These are phyloP conservation scores for Zonitis immaculata DNA, from an alignment of 2,888 invertebrate genomes.

Conservation along the genomic window DNA sequence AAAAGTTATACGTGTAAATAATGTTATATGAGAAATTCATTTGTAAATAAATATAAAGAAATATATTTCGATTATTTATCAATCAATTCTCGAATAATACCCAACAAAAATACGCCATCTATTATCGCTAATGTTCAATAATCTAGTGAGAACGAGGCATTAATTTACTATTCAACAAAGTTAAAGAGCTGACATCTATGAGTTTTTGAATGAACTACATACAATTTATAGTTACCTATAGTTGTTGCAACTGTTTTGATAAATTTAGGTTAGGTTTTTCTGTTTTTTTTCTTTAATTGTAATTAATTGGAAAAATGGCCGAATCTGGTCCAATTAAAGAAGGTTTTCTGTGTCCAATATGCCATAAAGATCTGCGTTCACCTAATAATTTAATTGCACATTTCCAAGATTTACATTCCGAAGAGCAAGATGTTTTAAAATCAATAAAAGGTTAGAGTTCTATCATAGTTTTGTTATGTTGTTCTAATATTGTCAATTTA, in stretches of 20 bases:
- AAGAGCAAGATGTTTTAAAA: constrained; percentile 78
- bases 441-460: constrained; percentile 70
- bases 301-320: constrained; percentile 17
- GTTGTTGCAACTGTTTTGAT: not conserved
- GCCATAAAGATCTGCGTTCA: constrained; percentile 84
- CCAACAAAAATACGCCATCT: too few relatives aligned
- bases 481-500: constrained; percentile 5
- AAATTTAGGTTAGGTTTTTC: not conserved
- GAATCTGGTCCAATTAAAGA: constrained; percentile 60
- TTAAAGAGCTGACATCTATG: too few relatives aligned
- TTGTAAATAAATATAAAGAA: constrained; percentile 36
- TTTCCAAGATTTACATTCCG: constrained; percentile 83
- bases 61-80: not conserved
- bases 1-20: constrained; percentile 41
- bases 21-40: constrained; percentile 35
- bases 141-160: too few relatives aligned
- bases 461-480: too few relatives aligned
- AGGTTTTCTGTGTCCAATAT: constrained; percentile 94
- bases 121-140: too few relatives aligned
- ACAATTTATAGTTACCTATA: too few relatives aligned
- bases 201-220: too few relatives aligned
- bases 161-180: too few relatives aligned
- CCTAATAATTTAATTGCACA: constrained; percentile 78
- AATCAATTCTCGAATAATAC: not conserved
- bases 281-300: not conserved